These are phyloP conservation scores for Carollia perspicillata DNA, from an alignment of 2,113 vertebrate species.

Conservation along the genomic window DNA sequence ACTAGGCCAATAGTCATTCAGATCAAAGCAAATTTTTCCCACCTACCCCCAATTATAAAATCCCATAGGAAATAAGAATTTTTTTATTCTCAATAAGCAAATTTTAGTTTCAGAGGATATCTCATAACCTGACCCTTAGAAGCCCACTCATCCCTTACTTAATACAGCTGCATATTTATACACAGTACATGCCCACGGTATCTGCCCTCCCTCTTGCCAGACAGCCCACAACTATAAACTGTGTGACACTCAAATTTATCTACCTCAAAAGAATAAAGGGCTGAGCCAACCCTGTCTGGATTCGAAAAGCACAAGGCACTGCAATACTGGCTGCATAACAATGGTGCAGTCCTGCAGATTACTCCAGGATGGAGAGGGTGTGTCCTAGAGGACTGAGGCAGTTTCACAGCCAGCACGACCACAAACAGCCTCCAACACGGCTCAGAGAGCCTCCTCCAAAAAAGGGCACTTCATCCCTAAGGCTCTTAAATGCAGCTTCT, in stretches of 20 bases:
- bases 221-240: slow-evolving; percentile 73
- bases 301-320: slow-evolving; percentile 73
- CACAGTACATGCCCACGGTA: slow-evolving; percentile 57
- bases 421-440: slow-evolving; percentile 69
- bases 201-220: slow-evolving; percentile 70
- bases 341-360: slow-evolving; percentile 62
- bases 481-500: slow-evolving; percentile 77
- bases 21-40: slow-evolving; percentile 55
- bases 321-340: slow-evolving; percentile 57
- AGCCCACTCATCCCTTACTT: slow-evolving; percentile 57
- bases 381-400: slow-evolving; percentile 71
- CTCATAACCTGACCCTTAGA: slow-evolving; percentile 44
- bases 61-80: slow-evolving; percentile 45
- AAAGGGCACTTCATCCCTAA: slow-evolving; percentile 76
- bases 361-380: slow-evolving; percentile 49
- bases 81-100: slow-evolving; percentile 49
- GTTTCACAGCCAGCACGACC: slow-evolving; percentile 72
- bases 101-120: slow-evolving; percentile 40
- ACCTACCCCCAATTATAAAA: slow-evolving; percentile 49
- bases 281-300: slow-evolving; percentile 76
- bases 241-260: slow-evolving; percentile 77
- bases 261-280: slow-evolving; percentile 77
- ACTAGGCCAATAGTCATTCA: slow-evolving; percentile 48
- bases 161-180: slow-evolving; percentile 46
- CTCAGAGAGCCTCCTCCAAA: slow-evolving; percentile 75